Evolutionary conservation across 2,113 vertebrate species (phyloP).

Genomic region (Garra rufa): DNA sequence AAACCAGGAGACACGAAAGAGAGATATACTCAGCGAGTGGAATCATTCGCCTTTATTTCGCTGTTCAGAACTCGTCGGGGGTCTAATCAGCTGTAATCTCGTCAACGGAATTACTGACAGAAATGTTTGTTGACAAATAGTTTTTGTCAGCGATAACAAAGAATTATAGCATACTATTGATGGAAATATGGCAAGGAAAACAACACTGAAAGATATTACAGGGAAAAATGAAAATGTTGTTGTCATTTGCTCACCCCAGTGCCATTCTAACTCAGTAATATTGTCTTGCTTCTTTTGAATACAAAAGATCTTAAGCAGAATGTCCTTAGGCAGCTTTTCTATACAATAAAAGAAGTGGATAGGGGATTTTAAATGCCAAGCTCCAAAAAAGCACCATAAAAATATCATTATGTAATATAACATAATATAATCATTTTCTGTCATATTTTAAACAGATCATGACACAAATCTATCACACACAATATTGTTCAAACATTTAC

Average conservation of each 20-base stretch:
- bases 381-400: not conserved
- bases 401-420: not conserved
- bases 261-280: not conserved
- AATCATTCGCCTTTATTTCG: not conserved
- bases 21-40: not conserved
- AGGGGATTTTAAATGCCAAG: not conserved
- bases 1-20: not conserved
- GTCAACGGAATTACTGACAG: not conserved
- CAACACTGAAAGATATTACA: not conserved
- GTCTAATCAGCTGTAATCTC: not conserved
- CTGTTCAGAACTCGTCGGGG: not conserved
- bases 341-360: not conserved
- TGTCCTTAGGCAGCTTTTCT: slow-evolving; percentile 5
- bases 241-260: not conserved
- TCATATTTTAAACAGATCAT: not conserved
- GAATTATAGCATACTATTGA: not conserved
- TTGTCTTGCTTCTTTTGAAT: not conserved
- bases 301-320: not conserved
- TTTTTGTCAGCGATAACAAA: not conserved
- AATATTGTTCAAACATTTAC: not conserved
- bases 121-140: not conserved
- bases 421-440: not conserved
- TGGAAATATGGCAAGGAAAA: not conserved
- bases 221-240: not conserved
- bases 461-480: not conserved